Evolutionary conservation across 1,140 invertebrate genomes (phyloP), one percentile per base, ranked within the genome.

Genomic region (Leptopilina clavipes): DNA sequence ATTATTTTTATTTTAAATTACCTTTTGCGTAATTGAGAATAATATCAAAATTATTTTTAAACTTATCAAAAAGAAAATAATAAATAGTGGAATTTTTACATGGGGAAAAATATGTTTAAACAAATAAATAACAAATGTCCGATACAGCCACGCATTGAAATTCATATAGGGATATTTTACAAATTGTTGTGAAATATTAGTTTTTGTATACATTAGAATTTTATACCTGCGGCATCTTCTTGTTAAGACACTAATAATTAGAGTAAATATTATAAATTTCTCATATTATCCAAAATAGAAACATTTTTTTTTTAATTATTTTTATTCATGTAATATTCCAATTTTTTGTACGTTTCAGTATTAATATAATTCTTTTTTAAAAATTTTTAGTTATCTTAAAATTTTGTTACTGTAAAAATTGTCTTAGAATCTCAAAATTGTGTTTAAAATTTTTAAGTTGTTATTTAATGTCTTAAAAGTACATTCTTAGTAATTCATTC

Each of bases 161-260:
- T 73, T 14, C 6, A 12, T 73, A 19, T 18, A 59, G 19, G 31
- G 9, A 73, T 56, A 73, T 17, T 59, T 52, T 73, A 73, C 54
- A 73, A 73, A 73, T 59, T 56, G 37, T 56, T 52, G 25, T 40
- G 56, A 73, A 43, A 37, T 73, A 59, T 73, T 31, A 12, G 52
- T 48, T 37, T 52, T 73, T 54, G 48, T 52, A 52, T n/a, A 52
- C 48, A 52, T 52, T 52, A 52, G 48, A 52, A 17, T 52, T 52
- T 52, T 52, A 52, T 52, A 52, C 48, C 14, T 52, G 48, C 48
- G 48, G 14, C 48, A 52, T 52, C n/a, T 8, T 52, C 48, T 52
- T 52, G 48, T 52, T 52, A 52, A 52, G 48, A 17, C 14, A 52
- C 48, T 8, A 52, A 52, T 17, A 17, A 52, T 52, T 17, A 52